These are phyloP conservation scores for Drosophila nr. perissopoda DNA, from an alignment of 2,888 invertebrate genomes.

Conservation along the genomic window DNA sequence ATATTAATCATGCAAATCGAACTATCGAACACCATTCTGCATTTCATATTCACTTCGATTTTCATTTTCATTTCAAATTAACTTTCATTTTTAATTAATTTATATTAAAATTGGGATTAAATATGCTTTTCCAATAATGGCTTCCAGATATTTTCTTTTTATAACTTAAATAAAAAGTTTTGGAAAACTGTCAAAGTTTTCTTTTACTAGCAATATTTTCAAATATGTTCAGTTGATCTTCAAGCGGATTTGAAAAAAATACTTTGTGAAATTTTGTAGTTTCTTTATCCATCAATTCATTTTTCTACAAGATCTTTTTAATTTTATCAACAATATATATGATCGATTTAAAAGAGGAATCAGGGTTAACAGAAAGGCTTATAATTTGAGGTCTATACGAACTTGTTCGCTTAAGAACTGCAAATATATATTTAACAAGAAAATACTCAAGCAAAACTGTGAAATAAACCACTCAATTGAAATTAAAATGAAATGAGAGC, in stretches of 20 bases:
- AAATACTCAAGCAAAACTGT: neutral
- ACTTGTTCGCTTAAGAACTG: neutral
- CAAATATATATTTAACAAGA: neutral
- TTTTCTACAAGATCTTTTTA: neutral
- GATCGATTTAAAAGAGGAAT: too few species aligned
- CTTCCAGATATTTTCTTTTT: neutral
- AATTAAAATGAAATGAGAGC: neutral
- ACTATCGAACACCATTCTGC: slow-evolving; percentile 1
- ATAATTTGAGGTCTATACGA: neutral
- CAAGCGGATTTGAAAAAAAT: neutral
- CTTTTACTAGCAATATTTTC: neutral
- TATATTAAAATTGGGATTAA: neutral
- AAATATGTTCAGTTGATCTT: neutral
- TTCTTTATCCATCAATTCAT: neutral
- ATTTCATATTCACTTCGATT: neutral
- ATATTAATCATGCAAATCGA: slow-evolving; percentile 27
- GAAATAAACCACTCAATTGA: neutral
- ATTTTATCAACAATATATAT: neutral
- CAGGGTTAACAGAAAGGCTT: neutral
- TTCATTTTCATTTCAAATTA: neutral
- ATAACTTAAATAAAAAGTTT: neutral
- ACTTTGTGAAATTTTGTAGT: fast-evolving
- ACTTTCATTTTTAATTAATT: neutral
- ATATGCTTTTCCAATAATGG: neutral
- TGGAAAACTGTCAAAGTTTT: neutral